Evolutionary conservation across 2,797 vertebrate species (phyloP).

Genomic region (Buceros bicornis): DNA sequence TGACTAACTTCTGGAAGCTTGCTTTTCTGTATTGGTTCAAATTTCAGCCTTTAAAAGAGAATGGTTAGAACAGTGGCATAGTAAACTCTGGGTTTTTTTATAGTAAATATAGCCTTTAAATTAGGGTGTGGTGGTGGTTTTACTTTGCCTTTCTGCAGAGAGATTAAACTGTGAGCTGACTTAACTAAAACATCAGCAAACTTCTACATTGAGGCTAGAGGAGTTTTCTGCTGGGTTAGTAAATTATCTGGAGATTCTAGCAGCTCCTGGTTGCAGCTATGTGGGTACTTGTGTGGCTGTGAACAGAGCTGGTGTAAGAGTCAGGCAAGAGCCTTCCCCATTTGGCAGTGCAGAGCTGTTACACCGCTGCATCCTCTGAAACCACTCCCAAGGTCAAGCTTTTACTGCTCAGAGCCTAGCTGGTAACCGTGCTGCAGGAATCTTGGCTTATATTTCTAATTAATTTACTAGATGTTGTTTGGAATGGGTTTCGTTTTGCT

Average conservation of each 20-base stretch:
- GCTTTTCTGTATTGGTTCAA: neutral
- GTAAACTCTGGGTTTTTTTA: accelerated
- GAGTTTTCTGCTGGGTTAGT: neutral
- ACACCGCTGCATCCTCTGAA: neutral
- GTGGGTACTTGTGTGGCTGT: accelerated
- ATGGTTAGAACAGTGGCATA: neutral
- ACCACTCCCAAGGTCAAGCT: neutral
- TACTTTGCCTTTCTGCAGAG: neutral
- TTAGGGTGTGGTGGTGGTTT: neutral
- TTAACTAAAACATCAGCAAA: neutral
- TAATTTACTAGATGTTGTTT: neutral
- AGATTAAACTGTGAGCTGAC: neutral
- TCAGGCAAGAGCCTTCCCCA: neutral
- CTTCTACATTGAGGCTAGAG: accelerated
- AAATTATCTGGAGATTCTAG: neutral
- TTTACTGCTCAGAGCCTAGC: neutral
- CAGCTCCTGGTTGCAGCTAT: neutral
- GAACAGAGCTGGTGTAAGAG: neutral
- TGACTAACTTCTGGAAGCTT: neutral
- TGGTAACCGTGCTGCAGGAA: neutral
- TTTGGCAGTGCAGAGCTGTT: neutral
- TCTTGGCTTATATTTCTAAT: neutral
- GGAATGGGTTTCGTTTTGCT: neutral
- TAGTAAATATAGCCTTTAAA: neutral
- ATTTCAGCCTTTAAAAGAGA: neutral